Conservation (phyloP, 2,113 vertebrate genomes). For the Pyrgilauda ruficollis region DNA sequence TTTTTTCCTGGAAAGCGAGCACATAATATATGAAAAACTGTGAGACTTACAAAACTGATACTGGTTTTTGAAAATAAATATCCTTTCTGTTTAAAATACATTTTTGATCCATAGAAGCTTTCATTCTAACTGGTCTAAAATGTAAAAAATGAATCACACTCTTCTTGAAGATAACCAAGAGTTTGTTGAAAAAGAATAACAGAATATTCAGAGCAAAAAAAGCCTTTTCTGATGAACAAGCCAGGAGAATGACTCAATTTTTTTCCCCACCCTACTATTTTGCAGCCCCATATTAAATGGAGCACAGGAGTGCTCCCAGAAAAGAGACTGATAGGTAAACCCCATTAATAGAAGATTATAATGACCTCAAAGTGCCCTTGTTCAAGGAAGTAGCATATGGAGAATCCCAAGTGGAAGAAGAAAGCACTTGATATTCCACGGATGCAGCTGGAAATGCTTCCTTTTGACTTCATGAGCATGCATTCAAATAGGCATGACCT, state of each 20-base stretch:
- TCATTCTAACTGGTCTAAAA: slow-evolving; percentile 29
- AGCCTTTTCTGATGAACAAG: slow-evolving; percentile 30
- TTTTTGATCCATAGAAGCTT: slow-evolving; percentile 35
- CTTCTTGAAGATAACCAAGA: slow-evolving; percentile 50
- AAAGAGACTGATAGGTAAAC: slow-evolving; percentile 35
- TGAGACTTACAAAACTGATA: background rate
- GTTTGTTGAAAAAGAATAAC: slow-evolving; percentile 49
- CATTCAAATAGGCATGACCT: background rate
- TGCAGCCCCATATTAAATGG: slow-evolving; percentile 6
- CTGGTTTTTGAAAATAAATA: slow-evolving; percentile 18
- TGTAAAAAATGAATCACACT: slow-evolving; percentile 32
- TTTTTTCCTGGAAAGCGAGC: slow-evolving; percentile 8
- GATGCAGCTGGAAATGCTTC: slow-evolving; percentile 18
- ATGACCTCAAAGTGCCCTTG: slow-evolving; percentile 57
- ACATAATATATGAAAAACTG: background rate
- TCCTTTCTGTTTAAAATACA: background rate
- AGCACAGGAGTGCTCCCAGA: slow-evolving; percentile 1
- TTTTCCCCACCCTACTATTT: background rate
- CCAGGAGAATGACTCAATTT: background rate
- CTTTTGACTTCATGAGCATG: slow-evolving; percentile 16
- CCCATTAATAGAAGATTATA: slow-evolving; percentile 50
- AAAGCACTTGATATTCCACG: slow-evolving; percentile 56
- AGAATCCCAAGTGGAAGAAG: slow-evolving; percentile 54
- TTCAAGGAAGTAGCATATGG: slow-evolving; percentile 42
- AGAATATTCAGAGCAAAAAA: slow-evolving; percentile 39